phyloP scores from a whole-genome alignment of 2,888 invertebrate species.

The Pachycephus smyrnensis region DNA sequence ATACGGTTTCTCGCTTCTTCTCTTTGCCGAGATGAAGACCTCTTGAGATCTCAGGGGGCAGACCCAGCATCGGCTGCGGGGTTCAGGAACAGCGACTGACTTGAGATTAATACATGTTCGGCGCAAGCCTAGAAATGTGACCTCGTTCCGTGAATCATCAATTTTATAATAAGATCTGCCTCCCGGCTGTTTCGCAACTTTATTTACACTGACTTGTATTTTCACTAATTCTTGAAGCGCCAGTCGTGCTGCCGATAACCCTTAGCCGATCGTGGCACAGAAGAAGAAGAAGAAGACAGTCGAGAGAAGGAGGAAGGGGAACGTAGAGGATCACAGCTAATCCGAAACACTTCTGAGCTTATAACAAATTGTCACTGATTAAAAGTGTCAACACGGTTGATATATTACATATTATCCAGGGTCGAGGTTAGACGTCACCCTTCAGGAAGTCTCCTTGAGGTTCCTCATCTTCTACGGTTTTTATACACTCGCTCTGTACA shows the following conservation, averaged over 20 bases:
- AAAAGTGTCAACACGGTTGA: background rate
- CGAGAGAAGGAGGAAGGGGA: background rate
- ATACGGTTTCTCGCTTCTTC: background rate
- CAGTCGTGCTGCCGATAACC: conserved; percentile 15
- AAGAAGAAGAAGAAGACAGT: background rate
- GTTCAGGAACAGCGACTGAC: conserved; percentile 63
- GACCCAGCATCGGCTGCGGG: conserved; percentile 10
- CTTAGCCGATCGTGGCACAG: background rate
- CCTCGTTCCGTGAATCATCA: conserved; percentile 61
- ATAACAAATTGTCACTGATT: background rate
- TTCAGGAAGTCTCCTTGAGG: background rate
- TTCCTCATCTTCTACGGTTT: background rate
- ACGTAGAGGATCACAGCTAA: background rate
- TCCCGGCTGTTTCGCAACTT: conserved; percentile 26
- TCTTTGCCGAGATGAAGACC: background rate
- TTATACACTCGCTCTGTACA: background rate
- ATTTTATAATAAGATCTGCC: conserved; percentile 63
- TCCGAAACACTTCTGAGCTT: background rate
- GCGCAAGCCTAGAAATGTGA: conserved; percentile 53
- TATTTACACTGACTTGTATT: conserved; percentile 20
- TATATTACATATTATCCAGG: background rate
- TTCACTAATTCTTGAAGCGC: conserved; percentile 11
- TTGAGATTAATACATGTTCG: conserved; percentile 55
- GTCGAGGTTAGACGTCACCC: background rate
- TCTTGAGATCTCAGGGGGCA: background rate